Evolutionary conservation across 2,113 vertebrate species (phyloP).

Genomic region (Mastomys natalensis): DNA sequence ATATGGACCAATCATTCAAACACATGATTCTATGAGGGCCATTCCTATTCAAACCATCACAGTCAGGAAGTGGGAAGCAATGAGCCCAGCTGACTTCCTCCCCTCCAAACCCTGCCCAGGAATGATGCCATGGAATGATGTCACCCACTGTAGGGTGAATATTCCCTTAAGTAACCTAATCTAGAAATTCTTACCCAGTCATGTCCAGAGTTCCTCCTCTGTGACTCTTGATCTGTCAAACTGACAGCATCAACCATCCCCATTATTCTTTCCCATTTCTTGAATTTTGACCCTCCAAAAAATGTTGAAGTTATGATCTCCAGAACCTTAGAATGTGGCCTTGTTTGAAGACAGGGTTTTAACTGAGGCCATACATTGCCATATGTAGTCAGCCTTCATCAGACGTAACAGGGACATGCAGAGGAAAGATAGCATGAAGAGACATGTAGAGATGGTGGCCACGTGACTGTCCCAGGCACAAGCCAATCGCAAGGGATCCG

Average conservation of each 20-base stretch:
- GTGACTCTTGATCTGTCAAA: neutral
- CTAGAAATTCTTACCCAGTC: neutral
- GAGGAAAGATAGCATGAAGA: neutral
- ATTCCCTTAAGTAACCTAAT: neutral
- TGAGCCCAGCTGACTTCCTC: neutral
- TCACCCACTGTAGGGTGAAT: neutral
- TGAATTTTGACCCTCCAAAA: neutral
- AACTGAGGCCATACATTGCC: neutral
- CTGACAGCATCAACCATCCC: no score
- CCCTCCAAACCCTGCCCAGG: neutral
- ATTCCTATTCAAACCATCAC: neutral
- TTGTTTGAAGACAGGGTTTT: neutral
- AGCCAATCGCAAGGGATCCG: neutral
- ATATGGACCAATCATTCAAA: neutral
- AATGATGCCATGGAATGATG: no score
- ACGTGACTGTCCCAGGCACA: accelerated
- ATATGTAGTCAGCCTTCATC: neutral
- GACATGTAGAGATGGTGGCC: neutral
- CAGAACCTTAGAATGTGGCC: neutral
- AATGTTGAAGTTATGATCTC: neutral
- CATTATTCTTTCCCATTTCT: neutral
- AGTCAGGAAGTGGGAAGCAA: neutral
- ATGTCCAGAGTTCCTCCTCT: neutral
- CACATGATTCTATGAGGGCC: neutral
- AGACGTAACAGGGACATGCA: neutral